Evolutionary conservation across 2,113 vertebrate species (phyloP).

Genomic region (Passer montanus): DNA sequence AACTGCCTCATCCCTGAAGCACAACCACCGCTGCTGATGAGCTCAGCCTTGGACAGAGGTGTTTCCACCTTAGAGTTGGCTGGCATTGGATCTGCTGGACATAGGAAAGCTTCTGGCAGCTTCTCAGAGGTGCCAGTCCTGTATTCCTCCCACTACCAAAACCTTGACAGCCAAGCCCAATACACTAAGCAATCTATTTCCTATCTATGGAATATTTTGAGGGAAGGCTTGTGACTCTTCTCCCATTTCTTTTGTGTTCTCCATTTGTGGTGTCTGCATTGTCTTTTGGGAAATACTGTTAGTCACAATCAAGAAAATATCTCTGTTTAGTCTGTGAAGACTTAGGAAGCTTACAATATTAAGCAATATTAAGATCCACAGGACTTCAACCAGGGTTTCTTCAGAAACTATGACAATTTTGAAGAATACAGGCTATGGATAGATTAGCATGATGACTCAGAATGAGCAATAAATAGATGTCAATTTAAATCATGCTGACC

Average conservation of each 20-base stretch:
- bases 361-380: background rate
- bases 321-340: background rate
- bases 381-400: background rate
- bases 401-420: background rate
- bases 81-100: background rate
- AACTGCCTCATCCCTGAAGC: no score
- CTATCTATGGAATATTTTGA: background rate
- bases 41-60: background rate
- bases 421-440: background rate
- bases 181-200: background rate
- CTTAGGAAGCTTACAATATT: background rate
- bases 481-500: background rate
- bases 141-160: background rate
- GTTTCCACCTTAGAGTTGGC: fast-evolving
- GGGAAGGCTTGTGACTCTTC: background rate
- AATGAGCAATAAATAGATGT: background rate
- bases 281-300: background rate
- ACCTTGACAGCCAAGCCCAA: background rate
- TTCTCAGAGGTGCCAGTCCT: background rate
- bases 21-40: background rate
- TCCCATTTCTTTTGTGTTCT: background rate
- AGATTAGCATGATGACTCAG: background rate
- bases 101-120: background rate
- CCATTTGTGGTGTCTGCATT: background rate
- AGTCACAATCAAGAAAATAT: background rate